Conservation (phyloP, 2,797 vertebrate species). For the Choloepus didactylus region DNA sequence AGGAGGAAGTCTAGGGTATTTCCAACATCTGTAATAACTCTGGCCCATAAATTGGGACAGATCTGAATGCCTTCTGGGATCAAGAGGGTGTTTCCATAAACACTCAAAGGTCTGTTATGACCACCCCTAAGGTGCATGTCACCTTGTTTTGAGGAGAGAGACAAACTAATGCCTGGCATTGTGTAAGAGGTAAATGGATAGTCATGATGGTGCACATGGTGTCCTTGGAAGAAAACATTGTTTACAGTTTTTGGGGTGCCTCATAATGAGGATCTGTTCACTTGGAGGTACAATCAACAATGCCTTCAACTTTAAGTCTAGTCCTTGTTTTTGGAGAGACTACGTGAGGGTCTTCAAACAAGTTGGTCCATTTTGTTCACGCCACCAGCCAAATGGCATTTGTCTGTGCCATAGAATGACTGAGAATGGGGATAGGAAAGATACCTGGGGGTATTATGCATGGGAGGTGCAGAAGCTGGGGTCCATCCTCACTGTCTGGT, state of each 20-base stretch:
- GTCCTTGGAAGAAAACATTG: background rate
- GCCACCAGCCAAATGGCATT: background rate
- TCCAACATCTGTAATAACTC: background rate
- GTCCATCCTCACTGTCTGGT: background rate
- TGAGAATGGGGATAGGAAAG: background rate
- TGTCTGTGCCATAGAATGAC: background rate
- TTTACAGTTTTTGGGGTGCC: background rate
- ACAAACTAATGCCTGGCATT: background rate
- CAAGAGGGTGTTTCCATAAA: background rate
- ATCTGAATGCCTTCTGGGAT: background rate
- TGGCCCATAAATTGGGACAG: background rate
- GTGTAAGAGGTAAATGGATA: background rate
- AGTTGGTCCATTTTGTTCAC: constrained; percentile 1
- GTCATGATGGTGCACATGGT: background rate
- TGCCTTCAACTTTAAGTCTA: background rate
- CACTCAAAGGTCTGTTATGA: background rate
- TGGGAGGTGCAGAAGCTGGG: background rate
- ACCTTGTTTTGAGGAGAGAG: constrained; percentile 16
- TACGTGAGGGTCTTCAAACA: background rate
- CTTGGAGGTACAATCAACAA: background rate
- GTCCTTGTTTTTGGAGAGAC: constrained; percentile 30
- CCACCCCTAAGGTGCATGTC: background rate
- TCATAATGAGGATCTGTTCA: background rate
- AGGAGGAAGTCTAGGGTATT: background rate
- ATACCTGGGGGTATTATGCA: background rate